Evolutionary conservation across 2,113 vertebrate species (phyloP), one percentile per base, ranked within the genome.

Genomic region (Dascyllus trimaculatus): DNA sequence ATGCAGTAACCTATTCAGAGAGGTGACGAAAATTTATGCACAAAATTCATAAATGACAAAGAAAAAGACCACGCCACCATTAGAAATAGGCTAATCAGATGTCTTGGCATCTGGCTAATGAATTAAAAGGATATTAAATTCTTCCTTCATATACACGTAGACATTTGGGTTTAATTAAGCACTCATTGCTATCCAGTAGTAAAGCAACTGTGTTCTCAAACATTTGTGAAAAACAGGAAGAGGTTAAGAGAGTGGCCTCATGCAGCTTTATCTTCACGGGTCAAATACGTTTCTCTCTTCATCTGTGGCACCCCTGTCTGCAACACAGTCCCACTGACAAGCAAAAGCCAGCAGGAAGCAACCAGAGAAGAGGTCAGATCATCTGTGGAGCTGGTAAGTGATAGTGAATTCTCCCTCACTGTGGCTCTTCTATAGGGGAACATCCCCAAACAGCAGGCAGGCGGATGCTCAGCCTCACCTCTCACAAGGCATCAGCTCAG

Each of bases 301-400:
- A 29, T 77, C 58, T 56, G 74, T 11, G 3, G 43, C 78, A 80
- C 8, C 54, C 80, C 72, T 40, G 49, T 46, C 62, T 48, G 60
- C 40, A 5, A 54, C 11, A 6, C 15, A 59, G 25, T 72, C 45
- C 48, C 43, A 57, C 63, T 71, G 60, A 84, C 64, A 56, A 82
- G 67, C 64, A 53, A 46, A 61, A 61, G 24, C 48, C 76, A 71
- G 75, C 76, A 71, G 78, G 75, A 82, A 26, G 57, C 60, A 32
- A 59, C 71, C 60, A 5, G 58, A 73, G 68, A 51, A 38, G 35
- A 86, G 69, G 78, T 80, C 78, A 71, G 65, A 77, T 71, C 63
- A 62, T 81, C 75, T 57, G 62, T 32, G 45, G 77, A 61, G 72
- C 66, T 63, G 60, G 35, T 58, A 72, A 69, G 57, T 78, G 66